phyloP scores from a whole-genome alignment of 2,888 invertebrate species.

The Tryphoninae sp. region DNA sequence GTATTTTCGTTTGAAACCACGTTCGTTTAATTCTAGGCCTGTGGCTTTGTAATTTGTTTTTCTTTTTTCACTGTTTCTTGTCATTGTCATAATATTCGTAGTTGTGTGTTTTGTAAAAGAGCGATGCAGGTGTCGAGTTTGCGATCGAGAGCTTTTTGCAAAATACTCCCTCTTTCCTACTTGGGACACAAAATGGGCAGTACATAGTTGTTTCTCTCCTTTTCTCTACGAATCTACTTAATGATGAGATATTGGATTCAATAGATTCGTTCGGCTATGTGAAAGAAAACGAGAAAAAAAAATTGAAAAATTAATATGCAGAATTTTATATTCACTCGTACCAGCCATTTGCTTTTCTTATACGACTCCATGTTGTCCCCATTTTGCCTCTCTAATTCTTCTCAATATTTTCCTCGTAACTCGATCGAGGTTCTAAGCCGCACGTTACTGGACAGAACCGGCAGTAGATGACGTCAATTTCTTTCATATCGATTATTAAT shows the following conservation, averaged over 20 bases:
- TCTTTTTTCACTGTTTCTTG: constrained; percentile 5
- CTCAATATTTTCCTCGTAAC: constrained; percentile 20
- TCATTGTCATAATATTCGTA: constrained; percentile 25
- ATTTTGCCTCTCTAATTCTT: not conserved
- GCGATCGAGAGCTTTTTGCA: constrained; percentile 36
- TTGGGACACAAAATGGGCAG: constrained; percentile 42
- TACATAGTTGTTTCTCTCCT: constrained; percentile 25
- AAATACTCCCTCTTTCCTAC: constrained; percentile 34
- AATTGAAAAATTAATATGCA: constrained; percentile 33
- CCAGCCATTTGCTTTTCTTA: constrained; percentile 25
- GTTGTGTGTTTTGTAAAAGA: constrained; percentile 37
- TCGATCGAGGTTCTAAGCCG: constrained; percentile 51
- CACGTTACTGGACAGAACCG: constrained; percentile 68
- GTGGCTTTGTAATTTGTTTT: constrained; percentile 25
- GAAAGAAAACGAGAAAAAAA: constrained; percentile 23
- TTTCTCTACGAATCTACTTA: constrained; percentile 6
- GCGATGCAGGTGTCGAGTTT: constrained; percentile 45
- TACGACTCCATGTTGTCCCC: not conserved
- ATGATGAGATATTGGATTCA: constrained; percentile 30
- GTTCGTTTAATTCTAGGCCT: constrained; percentile 54
- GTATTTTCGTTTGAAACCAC: constrained; percentile 38
- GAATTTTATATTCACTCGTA: constrained; percentile 35
- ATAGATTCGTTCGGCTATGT: constrained; percentile 23
- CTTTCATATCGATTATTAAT: constrained; percentile 47
- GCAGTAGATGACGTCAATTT: constrained; percentile 71